Percentiles rank a stretch among this genome's conserved stretches.
Conservation (phyloP, 2,888 invertebrate species). For the Cosmia pyralina region DNA sequence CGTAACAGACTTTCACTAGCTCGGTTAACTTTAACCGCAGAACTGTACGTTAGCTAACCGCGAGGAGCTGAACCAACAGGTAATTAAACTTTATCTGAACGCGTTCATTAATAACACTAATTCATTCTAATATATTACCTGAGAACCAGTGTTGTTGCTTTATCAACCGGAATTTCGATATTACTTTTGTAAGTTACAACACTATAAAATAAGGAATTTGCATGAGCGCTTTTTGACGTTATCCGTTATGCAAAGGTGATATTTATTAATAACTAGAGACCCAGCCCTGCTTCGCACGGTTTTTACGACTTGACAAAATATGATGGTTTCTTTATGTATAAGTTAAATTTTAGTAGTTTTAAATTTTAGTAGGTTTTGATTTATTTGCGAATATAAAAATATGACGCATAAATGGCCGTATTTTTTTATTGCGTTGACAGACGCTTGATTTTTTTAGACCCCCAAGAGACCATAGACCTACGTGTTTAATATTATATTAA, state of each 20-base stretch:
- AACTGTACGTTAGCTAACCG: conserved; percentile 59
- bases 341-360: too few species aligned
- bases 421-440: too few species aligned
- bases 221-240: conserved; percentile 4
- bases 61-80: conserved; percentile 51
- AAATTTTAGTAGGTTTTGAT: too few species aligned
- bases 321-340: too few species aligned
- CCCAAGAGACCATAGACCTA: too few species aligned
- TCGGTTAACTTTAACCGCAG: conserved; percentile 45
- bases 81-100: conserved; percentile 62
- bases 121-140: conserved; percentile 50
- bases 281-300: too few species aligned
- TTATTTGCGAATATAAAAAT: too few species aligned
- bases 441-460: too few species aligned
- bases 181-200: conserved; percentile 34
- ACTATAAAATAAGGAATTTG: not conserved
- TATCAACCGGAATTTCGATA: conserved; percentile 39
- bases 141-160: conserved; percentile 40
- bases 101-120: conserved; percentile 61
- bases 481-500: too few species aligned
- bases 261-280: not conserved
- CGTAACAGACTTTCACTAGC: conserved; percentile 23
- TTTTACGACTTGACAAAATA: too few species aligned
- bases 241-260: not conserved
- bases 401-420: too few species aligned